Evolutionary conservation across 2,113 vertebrate species (phyloP).

Genomic region (Myxocyprinus asiaticus): DNA sequence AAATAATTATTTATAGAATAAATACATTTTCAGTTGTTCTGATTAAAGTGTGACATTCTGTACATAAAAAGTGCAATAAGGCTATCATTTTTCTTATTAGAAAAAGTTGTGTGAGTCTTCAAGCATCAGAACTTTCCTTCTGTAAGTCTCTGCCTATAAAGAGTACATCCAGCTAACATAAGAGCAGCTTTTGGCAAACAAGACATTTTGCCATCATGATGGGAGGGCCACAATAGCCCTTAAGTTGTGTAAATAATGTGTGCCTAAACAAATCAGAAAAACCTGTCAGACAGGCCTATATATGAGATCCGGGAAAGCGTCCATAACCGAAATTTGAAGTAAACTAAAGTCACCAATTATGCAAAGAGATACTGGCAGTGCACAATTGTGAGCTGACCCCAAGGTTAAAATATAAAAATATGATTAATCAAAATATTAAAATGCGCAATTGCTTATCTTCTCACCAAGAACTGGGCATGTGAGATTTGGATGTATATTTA

Average conservation of each 20-base stretch:
- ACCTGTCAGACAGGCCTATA: neutral
- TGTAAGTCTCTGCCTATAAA: neutral
- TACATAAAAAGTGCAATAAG: slow-evolving; percentile 61
- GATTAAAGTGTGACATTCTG: slow-evolving; percentile 49
- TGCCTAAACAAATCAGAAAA: neutral
- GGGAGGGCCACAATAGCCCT: slow-evolving; percentile 37
- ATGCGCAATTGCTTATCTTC: slow-evolving; percentile 16
- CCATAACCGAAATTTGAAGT: neutral
- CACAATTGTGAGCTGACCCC: slow-evolving; percentile 11
- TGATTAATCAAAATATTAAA: neutral
- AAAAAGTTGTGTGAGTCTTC: slow-evolving; percentile 33
- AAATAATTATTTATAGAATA: slow-evolving; percentile 29
- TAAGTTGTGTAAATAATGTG: slow-evolving; percentile 28
- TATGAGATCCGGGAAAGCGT: neutral
- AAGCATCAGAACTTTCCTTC: neutral
- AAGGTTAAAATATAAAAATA: neutral
- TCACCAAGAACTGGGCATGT: neutral
- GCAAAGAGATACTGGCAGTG: slow-evolving; percentile 3
- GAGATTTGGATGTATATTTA: neutral
- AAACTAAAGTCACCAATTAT: neutral
- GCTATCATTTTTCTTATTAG: slow-evolving; percentile 1
- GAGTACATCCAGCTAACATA: neutral
- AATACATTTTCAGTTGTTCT: slow-evolving; percentile 31
- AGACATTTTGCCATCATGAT: slow-evolving; percentile 33
- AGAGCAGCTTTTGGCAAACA: slow-evolving; percentile 36